Evolutionary conservation across 2,113 vertebrate species (phyloP), one percentile per base, ranked within the genome.

Genomic region (Promerops cafer): DNA sequence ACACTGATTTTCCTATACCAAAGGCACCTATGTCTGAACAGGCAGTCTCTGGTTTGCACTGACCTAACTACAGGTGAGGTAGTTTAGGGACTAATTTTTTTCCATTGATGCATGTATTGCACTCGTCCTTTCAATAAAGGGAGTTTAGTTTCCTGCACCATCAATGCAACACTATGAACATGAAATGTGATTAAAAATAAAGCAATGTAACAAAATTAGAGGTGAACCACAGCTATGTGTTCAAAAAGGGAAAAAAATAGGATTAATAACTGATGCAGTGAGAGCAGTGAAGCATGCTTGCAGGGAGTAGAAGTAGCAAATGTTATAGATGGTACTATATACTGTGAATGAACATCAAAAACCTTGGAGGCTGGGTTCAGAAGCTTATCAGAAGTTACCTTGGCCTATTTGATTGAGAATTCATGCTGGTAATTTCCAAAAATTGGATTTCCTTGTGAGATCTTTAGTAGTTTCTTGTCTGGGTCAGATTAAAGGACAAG

Each of bases 341-440:
- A 78, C 90, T 72, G 68, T 3, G 45, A 90, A 89, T 64, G 90
- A 92, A 89, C 60, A 88, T 96, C 83, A 94, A 90, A 95, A 94
- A 72, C 64, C 69, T 81, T 13, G 19, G 65, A 87, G 92, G 77
- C 77, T 90, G 86, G 69, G 80, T 93, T 96, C 90, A 94, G 96
- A 94, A 89, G 88, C 90, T 94, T 96, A 94, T 90, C 88, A 94
- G 94, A 96, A 94, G 81, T 84, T 96, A 96, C 65, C 86, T 93
- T 18, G 1, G 74, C 69, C 80, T 96, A 89, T 95, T 93, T 96
- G 83, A 94, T 86, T 96, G 72, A 76, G 96, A 96, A 96, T 96
- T 96, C 92, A 95, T 93, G 79, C 85, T 96, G 80, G 40, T 96
- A 89, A 96, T 95, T 96, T 96, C 94, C 93, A 92, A 94, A 97